Evolutionary conservation across 2,888 invertebrate species (phyloP).

Genomic region (Metellina segmentata): DNA sequence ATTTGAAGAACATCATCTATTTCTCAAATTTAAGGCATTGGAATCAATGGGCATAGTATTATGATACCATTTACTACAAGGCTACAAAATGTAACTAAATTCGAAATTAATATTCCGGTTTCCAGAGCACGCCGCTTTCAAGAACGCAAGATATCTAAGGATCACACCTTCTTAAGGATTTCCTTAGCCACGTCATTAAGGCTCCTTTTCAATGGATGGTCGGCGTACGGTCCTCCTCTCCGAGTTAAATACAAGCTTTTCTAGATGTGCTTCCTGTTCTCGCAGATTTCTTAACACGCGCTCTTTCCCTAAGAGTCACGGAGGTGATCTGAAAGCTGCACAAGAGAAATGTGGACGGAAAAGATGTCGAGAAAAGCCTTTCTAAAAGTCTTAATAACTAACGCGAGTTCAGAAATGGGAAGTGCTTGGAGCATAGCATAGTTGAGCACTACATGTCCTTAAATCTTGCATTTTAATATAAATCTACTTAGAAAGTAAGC

Average conservation of each 20-base stretch:
- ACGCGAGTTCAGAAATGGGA: background rate
- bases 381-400: background rate
- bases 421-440: background rate
- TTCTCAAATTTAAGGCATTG: background rate
- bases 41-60: background rate
- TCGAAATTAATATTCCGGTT: slow-evolving; percentile 55
- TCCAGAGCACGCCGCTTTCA: slow-evolving; percentile 30
- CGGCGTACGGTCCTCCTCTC: background rate
- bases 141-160: slow-evolving; percentile 42
- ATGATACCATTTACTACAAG: background rate
- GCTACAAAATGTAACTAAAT: background rate
- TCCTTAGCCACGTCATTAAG: slow-evolving; percentile 54
- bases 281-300: background rate
- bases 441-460: too few relatives aligned
- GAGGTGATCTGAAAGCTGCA: background rate
- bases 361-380: background rate
- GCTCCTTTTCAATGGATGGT: slow-evolving; percentile 28
- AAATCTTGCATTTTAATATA: too few relatives aligned
- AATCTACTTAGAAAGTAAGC: too few relatives aligned
- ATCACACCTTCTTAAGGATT: slow-evolving; percentile 55
- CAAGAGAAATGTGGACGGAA: background rate
- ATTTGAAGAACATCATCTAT: background rate
- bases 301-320: slow-evolving; percentile 20
- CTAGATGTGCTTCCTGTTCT: slow-evolving; percentile 36
- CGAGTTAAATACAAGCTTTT: slow-evolving; percentile 7